These are phyloP conservation scores for Polia nebulosa DNA, from an alignment of 2,888 invertebrate species.

Conservation along the genomic window DNA sequence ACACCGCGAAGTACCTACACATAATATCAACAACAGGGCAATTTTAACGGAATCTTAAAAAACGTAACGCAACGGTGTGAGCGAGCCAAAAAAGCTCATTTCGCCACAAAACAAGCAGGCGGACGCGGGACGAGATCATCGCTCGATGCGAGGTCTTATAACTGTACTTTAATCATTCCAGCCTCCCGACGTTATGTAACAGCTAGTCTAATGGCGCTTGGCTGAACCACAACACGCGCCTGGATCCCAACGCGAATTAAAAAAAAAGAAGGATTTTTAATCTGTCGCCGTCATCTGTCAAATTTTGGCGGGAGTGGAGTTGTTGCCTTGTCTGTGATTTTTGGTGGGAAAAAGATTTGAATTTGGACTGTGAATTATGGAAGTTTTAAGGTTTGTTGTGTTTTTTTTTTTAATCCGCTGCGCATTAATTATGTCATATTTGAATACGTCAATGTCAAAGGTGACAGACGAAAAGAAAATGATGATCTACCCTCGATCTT, in stretches of 20 bases:
- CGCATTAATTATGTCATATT: too few species aligned
- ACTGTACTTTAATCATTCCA: constrained; percentile 87
- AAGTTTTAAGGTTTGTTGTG: constrained; percentile 64
- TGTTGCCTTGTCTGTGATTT: constrained; percentile 55
- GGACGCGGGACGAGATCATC: constrained; percentile 85
- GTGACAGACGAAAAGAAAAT: not conserved
- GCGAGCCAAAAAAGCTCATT: constrained; percentile 85
- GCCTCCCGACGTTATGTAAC: constrained; percentile 87
- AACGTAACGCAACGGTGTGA: constrained; percentile 75
- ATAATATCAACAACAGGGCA: constrained; percentile 56
- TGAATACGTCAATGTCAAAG: too few species aligned
- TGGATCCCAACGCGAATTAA: constrained; percentile 68
- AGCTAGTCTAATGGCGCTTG: constrained; percentile 85
- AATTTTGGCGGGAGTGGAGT: constrained; percentile 63
- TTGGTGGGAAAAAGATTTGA: constrained; percentile 35
- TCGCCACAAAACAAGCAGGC: constrained; percentile 87
- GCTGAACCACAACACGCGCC: constrained; percentile 80
- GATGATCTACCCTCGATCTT: constrained; percentile 9
- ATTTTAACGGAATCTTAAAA: constrained; percentile 64
- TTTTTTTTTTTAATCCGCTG: constrained; percentile 4
- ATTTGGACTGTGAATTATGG: constrained; percentile 59
- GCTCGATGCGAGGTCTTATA: constrained; percentile 88
- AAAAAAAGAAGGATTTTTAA: constrained; percentile 57
- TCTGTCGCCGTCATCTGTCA: constrained; percentile 60
- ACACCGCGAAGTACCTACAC: constrained; percentile 24